A percentile compares a stretch with the other conserved stretches of the same genome.
phyloP scores from a whole-genome alignment of 2,113 vertebrate species.

The Poeciliopsis occidentalis region DNA sequence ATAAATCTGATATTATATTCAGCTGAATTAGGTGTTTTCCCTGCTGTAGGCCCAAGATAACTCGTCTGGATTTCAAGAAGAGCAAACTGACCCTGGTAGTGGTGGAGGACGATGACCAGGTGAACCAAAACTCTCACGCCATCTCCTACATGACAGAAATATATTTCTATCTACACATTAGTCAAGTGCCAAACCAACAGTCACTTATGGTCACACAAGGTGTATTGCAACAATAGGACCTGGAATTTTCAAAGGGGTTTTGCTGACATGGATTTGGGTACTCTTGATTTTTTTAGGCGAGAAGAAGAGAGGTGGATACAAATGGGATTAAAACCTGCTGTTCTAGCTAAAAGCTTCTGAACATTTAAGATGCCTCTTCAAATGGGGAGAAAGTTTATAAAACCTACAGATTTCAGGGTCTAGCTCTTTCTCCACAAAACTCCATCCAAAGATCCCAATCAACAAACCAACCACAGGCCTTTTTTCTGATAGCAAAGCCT shows the following conservation, averaged over 20 bases:
- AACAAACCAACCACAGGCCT: too few relatives aligned
- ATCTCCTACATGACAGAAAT: not conserved
- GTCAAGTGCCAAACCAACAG: not conserved
- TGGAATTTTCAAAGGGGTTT: not conserved
- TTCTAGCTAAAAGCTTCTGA: too few relatives aligned
- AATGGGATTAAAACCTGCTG: not conserved
- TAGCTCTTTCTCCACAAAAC: too few relatives aligned
- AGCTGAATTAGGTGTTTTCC: not conserved
- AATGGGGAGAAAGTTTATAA: not conserved
- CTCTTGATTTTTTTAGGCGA: not conserved
- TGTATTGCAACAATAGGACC: not conserved
- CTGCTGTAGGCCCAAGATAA: conserved; percentile 93
- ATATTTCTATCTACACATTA: not conserved
- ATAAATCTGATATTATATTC: not conserved
- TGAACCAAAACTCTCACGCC: conserved; percentile 54
- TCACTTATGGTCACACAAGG: not conserved
- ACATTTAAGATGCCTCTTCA: not conserved
- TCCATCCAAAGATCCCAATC: too few relatives aligned
- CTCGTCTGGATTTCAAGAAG: conserved; percentile 96
- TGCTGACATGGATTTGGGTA: not conserved
- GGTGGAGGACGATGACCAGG: conserved; percentile 98
- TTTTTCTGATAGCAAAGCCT: not conserved
- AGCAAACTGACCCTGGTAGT: conserved; percentile 96
- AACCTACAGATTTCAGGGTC: not conserved
- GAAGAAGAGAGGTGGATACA: not conserved